A percentile compares a stretch with the other conserved stretches of the same genome.
Conservation (phyloP, 2,888 invertebrate species). For the Taenaris catops region DNA sequence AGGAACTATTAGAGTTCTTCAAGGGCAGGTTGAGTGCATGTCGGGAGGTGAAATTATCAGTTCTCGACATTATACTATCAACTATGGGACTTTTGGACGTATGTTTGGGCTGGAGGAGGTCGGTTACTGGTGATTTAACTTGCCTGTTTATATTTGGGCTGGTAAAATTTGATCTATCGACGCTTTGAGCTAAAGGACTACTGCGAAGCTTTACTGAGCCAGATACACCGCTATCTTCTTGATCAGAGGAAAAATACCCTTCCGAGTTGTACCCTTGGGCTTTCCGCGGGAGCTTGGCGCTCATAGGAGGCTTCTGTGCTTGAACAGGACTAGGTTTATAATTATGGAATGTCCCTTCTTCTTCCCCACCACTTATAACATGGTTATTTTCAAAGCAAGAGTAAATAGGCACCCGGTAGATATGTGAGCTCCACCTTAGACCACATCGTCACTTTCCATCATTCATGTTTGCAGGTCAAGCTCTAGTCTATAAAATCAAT, state of each 20-base stretch:
- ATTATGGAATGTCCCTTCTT: no score
- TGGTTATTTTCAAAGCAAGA: no score
- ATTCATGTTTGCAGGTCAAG: no score
- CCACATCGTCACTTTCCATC: no score
- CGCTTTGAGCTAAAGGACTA: slow-evolving; percentile 51
- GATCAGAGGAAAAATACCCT: slow-evolving; percentile 83
- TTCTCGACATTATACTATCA: slow-evolving; percentile 73
- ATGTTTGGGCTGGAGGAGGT: slow-evolving; percentile 48
- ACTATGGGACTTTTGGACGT: slow-evolving; percentile 73
- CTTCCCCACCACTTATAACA: no score
- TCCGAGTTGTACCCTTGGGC: slow-evolving; percentile 84
- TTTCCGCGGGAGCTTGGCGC: slow-evolving; percentile 80
- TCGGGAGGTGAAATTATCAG: slow-evolving; percentile 61
- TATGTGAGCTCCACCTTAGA: no score
- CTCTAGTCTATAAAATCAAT: no score
- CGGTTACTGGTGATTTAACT: slow-evolving; percentile 51
- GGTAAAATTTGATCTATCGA: slow-evolving; percentile 37
- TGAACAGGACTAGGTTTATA: slow-evolving; percentile 60
- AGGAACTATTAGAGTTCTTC: slow-evolving; percentile 58
- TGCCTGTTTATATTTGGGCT: slow-evolving; percentile 52
- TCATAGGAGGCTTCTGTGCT: slow-evolving; percentile 73
- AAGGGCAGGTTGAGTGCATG: slow-evolving; percentile 70
- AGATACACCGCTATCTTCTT: slow-evolving; percentile 78
- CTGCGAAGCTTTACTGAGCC: slow-evolving; percentile 58
- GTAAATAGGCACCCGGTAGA: no score